Base-by-base conservation (phyloP, 2,113 vertebrate genomes). In the Oxygymnocypris stewartii region DNA sequence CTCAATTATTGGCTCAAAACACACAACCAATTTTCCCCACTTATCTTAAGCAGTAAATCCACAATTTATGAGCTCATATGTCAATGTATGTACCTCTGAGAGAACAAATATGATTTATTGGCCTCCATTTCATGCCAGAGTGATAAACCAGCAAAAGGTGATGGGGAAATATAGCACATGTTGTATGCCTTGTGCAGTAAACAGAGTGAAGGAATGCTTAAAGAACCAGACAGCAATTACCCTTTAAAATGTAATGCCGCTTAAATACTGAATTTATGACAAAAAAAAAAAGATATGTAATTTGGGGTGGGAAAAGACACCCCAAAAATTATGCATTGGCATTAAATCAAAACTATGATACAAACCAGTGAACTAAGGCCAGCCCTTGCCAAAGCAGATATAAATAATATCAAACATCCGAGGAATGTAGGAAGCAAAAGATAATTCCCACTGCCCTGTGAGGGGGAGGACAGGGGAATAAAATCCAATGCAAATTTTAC, bases 21-120 rank as follows among this genome's bases (percentile, higher is more conserved):
- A 87, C 90, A 91, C 89, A 92, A 90, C 71, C 88, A 88, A 90
- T 94, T 93, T 93, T 89, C 90, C 79, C 87, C 81, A 91, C 85
- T 87, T 92, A 90, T 92, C 89, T 89, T 77, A 85, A 78, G 89
- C 85, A 92, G 91, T 93, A 94, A 94, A 93, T 93, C 90, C 87
- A 73, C 42, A 77, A 74, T 90, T 93, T 90, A 93, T 91, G 91
- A 86, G 85, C 31, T 31, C 23, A 92, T 89, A 81, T 93, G 92
- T 94, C 90, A 92, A 89, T 84, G 85, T 79, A 57, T 67, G 44
- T 74, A 79, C 65, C 81, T 87, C 47, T 40, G 71, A 83, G 80
- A 87, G 63, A 87, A 82, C 85, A 71, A 89, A 83, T 54, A 84
- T 76, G 18, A 87, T 89, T 86, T 89, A 87, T 80, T 87, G 78